A percentile compares a stretch with the other conserved stretches of the same genome.
phyloP scores from a whole-genome alignment of 2,888 invertebrate genomes.

The Tolmerus cingulatus region DNA sequence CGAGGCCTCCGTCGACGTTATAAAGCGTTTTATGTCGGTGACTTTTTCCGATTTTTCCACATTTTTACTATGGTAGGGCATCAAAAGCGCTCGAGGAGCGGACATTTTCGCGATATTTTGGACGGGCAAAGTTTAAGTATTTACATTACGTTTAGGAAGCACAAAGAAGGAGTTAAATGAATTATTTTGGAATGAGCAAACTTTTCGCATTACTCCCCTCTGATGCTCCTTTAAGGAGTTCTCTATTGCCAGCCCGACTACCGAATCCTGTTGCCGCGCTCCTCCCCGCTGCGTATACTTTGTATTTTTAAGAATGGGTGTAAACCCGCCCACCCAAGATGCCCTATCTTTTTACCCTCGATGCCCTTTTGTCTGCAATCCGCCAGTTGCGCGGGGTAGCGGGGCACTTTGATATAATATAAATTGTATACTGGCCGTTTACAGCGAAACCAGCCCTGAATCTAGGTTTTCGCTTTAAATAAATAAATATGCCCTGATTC shows the following conservation, averaged over 20 bases:
- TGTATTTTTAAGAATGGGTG: conserved; percentile 1
- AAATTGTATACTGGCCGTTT: neutral
- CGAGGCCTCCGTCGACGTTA: conserved; percentile 18
- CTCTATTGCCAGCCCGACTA: neutral
- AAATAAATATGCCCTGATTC: too few species aligned
- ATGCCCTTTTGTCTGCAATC: neutral
- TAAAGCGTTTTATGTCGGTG: conserved; percentile 35
- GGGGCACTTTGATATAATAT: neutral
- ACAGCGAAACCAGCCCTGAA: neutral
- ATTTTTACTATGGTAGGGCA: neutral
- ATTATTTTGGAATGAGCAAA: conserved; percentile 32
- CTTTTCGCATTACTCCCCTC: conserved; percentile 18
- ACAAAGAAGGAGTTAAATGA: conserved; percentile 36
- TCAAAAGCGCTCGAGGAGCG: neutral
- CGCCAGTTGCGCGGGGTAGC: neutral
- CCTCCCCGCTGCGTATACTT: neutral
- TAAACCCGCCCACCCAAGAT: neutral
- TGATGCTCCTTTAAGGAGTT: conserved; percentile 12
- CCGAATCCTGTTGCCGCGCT: neutral
- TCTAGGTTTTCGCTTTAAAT: too few species aligned
- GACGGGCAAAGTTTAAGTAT: conserved; percentile 39
- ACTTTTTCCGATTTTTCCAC: conserved; percentile 15
- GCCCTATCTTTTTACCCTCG: neutral
- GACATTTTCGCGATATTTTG: conserved; percentile 23
- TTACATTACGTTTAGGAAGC: conserved; percentile 35